Evolutionary conservation across 2,797 vertebrate species (phyloP).

Genomic region (Myiotriccus ornatus): DNA sequence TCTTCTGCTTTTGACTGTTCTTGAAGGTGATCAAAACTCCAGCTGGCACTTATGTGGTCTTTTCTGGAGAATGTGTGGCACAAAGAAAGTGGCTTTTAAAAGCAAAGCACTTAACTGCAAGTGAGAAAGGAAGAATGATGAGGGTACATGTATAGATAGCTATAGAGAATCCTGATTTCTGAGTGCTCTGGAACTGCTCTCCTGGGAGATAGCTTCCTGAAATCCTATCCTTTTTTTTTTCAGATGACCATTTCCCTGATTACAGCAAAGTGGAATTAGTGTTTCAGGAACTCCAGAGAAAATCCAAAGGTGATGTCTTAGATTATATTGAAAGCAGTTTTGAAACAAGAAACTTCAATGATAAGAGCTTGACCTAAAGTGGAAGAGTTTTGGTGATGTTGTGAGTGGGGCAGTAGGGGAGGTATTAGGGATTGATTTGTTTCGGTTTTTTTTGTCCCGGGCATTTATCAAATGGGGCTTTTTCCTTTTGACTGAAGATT

Average conservation of each 20-base stretch:
- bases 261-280: constrained; percentile 90
- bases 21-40: background rate
- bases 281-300: constrained; percentile 90
- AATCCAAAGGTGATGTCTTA: constrained; percentile 81
- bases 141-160: background rate
- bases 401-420: background rate
- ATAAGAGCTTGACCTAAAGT: background rate
- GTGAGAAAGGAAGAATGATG: background rate
- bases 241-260: constrained; percentile 90
- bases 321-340: background rate
- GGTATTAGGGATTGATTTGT: background rate
- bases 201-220: background rate
- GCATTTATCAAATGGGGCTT: fast-evolving
- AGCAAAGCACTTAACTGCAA: background rate
- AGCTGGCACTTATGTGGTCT: background rate
- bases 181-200: background rate
- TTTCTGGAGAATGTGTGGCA: background rate
- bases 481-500: background rate
- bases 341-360: background rate
- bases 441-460: fast-evolving
- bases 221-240: constrained; percentile 44
- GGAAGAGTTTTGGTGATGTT: background rate
- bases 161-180: background rate
- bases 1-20: background rate
- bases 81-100: background rate